Base-by-base conservation (phyloP, 2,888 invertebrate species). In the Pharmacophagus antenor region DNA sequence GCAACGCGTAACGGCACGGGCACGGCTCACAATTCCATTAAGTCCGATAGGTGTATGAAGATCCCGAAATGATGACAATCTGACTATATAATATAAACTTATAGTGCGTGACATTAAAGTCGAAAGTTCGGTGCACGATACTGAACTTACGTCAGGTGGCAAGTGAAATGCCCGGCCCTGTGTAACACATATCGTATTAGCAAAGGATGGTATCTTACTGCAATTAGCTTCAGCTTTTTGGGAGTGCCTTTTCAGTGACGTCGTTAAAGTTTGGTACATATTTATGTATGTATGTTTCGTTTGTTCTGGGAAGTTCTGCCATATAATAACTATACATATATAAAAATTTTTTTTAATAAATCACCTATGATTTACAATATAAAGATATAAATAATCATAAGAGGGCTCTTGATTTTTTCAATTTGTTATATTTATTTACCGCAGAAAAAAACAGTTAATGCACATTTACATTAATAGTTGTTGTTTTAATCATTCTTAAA, bases 11-110 rank as follows among this genome's bases (percentile, higher is more conserved):
- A 88, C 86, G 87, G 85, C 85, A 82, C 84, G 81, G 88, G 88
- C 86, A 78, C 84, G 86, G 87, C 83, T 87, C 84, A 86, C 88
- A 88, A 88, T 89, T 89, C 89, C 88, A 89, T 89, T 88, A 89
- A 79, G 79, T 74, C 70, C 65, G 68, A 68, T 68, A 74, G 71
- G 74, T 72, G 73, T 73, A 76, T 76, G 70, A 85, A 85, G 72
- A 70, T 72, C 83, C 77, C 71, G 81, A 85, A 82, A 76, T 78
- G 76, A 63, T 69, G n/a, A n/a, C n/a, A 72, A 50, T 51, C 55
- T 41, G 42, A 44, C 71, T 64, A 65, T 63, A 72, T 62, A 84
- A 74, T 69, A 70, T 80, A 63, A 66, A 73, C 83, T 73, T 68
- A 83, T 80, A 70, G 65, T n/a, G 42, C 23, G 31, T 7, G 3